Conservation (phyloP, 2,113 vertebrate species). For the Gymnobelideus leadbeateri region DNA sequence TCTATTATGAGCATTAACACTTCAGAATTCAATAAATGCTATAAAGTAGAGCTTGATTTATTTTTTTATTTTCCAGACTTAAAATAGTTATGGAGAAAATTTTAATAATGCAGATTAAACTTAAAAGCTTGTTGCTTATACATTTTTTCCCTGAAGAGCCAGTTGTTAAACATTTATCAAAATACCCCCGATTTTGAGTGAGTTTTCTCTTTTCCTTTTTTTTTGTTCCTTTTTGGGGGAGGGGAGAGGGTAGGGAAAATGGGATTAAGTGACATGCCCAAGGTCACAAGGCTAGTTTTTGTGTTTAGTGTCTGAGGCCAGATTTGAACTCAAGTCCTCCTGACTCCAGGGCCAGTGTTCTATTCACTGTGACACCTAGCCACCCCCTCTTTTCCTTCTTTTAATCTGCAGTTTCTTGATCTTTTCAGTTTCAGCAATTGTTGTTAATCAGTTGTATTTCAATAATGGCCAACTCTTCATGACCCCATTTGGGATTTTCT, state of each 20-base stretch:
- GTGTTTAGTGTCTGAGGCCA: too few species aligned
- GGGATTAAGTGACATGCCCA: too few species aligned
- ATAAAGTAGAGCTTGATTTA: background rate
- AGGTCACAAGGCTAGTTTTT: too few species aligned
- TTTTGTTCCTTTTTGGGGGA: too few species aligned
- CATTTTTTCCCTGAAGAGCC: too few species aligned
- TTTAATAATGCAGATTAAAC: background rate
- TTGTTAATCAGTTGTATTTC: too few species aligned
- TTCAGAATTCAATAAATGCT: background rate
- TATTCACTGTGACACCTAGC: too few species aligned
- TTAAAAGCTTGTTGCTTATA: background rate
- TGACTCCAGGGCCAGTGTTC: too few species aligned
- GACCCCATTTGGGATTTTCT: background rate
- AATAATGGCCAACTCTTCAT: background rate
- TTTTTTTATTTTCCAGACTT: background rate
- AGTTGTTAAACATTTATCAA: background rate
- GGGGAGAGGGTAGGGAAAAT: too few species aligned
- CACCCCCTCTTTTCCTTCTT: background rate
- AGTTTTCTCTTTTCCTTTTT: background rate
- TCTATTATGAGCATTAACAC: background rate
- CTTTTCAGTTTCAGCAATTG: background rate
- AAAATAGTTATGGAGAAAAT: background rate
- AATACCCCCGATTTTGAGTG: background rate
- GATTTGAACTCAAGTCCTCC: too few species aligned
- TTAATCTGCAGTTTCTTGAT: background rate